Evolutionary conservation across 2,888 invertebrate genomes (phyloP).

Genomic region (Dendrolimus houi): DNA sequence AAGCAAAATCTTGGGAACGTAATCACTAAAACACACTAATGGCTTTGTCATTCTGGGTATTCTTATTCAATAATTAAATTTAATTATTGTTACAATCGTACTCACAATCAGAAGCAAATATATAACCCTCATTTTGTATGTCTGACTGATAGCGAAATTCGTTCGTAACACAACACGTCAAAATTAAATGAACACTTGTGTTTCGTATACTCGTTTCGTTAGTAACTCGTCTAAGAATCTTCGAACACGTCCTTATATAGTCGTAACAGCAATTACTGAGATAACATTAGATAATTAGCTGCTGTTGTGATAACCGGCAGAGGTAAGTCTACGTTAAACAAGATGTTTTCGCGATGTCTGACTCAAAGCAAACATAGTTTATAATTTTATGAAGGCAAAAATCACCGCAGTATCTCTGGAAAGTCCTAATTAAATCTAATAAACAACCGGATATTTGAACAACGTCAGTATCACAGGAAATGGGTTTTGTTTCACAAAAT

Average conservation of each 20-base stretch:
- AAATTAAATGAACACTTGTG: slow-evolving; percentile 33
- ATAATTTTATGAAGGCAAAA: slow-evolving; percentile 21
- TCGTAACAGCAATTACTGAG: slow-evolving; percentile 47
- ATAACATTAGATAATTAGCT: slow-evolving; percentile 65
- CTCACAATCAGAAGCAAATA: slow-evolving; percentile 59
- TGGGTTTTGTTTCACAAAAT: slow-evolving; percentile 11
- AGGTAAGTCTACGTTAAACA: slow-evolving; percentile 54
- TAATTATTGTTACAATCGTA: slow-evolving; percentile 12
- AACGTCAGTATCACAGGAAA: slow-evolving; percentile 33
- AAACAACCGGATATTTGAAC: slow-evolving; percentile 52
- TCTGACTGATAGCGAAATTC: slow-evolving; percentile 46
- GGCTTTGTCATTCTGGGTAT: no score
- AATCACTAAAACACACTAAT: no score
- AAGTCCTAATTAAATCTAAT: slow-evolving; percentile 21
- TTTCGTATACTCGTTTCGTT: slow-evolving; percentile 66
- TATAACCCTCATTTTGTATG: slow-evolving; percentile 53
- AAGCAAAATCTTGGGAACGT: no score
- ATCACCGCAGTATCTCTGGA: slow-evolving; percentile 29
- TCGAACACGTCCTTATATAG: slow-evolving; percentile 55
- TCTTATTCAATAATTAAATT: no score
- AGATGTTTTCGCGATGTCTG: slow-evolving; percentile 64
- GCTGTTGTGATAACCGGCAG: slow-evolving; percentile 48
- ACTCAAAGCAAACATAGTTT: slow-evolving; percentile 50
- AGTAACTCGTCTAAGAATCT: slow-evolving; percentile 39
- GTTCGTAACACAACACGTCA: slow-evolving; percentile 52